Evolutionary conservation across 2,113 vertebrate species (phyloP).

Genomic region (Gambusia holbrooki): DNA sequence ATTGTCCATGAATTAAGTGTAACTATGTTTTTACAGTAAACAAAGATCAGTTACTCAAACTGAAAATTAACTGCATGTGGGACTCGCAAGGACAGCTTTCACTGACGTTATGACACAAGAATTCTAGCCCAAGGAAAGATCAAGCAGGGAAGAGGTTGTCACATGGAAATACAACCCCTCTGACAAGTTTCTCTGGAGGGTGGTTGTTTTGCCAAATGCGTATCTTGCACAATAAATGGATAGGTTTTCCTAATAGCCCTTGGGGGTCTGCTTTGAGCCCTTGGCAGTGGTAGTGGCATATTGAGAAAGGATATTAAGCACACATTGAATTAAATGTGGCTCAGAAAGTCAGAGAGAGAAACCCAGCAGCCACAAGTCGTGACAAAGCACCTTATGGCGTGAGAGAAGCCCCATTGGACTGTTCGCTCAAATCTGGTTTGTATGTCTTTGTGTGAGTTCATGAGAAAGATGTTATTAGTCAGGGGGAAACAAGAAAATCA

Average conservation of each 20-base stretch:
- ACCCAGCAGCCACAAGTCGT: constrained; percentile 58
- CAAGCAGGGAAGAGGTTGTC: constrained; percentile 52
- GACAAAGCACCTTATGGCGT: constrained; percentile 68
- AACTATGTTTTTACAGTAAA: constrained; percentile 58
- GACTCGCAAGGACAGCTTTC: constrained; percentile 31
- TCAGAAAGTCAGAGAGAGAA: constrained; percentile 39
- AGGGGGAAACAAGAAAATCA: constrained; percentile 26
- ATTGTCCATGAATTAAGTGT: constrained; percentile 34
- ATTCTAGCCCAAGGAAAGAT: constrained; percentile 59
- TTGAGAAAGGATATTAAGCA: constrained; percentile 58
- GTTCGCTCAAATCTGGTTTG: constrained; percentile 50
- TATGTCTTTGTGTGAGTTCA: constrained; percentile 25
- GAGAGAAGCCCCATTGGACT: constrained; percentile 53
- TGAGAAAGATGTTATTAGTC: constrained; percentile 41
- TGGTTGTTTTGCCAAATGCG: constrained; percentile 61
- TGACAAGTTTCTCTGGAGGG: constrained; percentile 50
- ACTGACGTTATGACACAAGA: constrained; percentile 45
- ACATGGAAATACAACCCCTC: constrained; percentile 61
- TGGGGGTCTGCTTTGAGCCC: constrained; percentile 38
- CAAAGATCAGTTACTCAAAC: constrained; percentile 50
- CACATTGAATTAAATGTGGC: constrained; percentile 57
- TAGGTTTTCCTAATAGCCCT: constrained; percentile 63
- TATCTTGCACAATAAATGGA: constrained; percentile 67
- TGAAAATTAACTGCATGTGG: constrained; percentile 41
- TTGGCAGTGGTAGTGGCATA: constrained; percentile 44